Evolutionary conservation across 2,797 vertebrate genomes (phyloP), one percentile per base, ranked within the genome.

Genomic region (Platalea minor): DNA sequence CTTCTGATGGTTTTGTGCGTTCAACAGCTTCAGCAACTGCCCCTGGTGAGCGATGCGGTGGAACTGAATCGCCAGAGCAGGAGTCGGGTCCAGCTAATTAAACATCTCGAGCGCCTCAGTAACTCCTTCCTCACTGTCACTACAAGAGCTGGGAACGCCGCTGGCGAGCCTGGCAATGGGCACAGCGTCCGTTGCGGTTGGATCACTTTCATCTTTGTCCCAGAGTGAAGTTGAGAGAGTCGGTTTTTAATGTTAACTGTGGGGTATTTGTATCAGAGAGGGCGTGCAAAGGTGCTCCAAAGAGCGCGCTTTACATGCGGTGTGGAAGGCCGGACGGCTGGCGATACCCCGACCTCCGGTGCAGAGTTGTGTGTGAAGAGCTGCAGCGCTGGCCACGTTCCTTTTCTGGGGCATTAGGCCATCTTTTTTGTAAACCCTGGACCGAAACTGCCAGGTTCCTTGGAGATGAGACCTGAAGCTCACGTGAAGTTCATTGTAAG

Each of bases 1-100:
- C 43, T 69, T 29, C 17, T 11, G 23, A 0, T 9, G 0, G 8
- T 37, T 69, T 11, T 31, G 29, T 45, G 35, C 9, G 25, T 37
- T 11, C 17, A 26, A 33, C 46, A 6, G n/a, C 51, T 46, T 25
- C 48, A 25, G 48, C 48, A 50, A 10, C 26, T 21, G 41, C 76
- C 15, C 0, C n/a, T 13, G 20, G 1, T 4, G 51, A 39, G 57
- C 0, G 0, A 28, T 13, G 7, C 0, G 1, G 18, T 39, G 77
- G 73, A 25, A 39, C 2, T 4, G 6, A 68, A 48, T 29, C 20
- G 16, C n/a, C 9, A 9, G 60, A 54, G 82, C 39, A 46, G 64
- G 41, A 5, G 28, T 20, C 24, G 3, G 35, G 46, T n/a, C 13
- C 12, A 16, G 68, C 9, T 24, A 5, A 23, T 9, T 3, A 6